Base-by-base conservation (phyloP, 2,113 vertebrate genomes). In the Apodemus sylvaticus region DNA sequence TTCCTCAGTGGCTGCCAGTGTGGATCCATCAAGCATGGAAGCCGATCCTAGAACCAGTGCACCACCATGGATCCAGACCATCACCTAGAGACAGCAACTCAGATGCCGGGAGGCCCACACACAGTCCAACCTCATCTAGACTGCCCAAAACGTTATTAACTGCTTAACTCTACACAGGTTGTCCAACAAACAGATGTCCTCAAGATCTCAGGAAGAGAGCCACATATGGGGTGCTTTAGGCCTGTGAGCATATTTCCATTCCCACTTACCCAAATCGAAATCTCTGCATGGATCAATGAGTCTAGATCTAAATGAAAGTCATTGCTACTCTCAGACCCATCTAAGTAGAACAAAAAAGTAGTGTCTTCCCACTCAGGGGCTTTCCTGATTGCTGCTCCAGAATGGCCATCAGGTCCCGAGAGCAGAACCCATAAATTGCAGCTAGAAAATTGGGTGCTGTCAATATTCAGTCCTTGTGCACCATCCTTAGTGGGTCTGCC, bases 1-100 rank as follows among this genome's bases (percentile, higher is more conserved):
- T 0, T 96, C 19, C 64, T 97, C 96, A 2, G 51, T 88, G 48
- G 97, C 90, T 0, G 74, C 66, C 94, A 98, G 73, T 0, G 3
- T 10, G 0, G 97, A 64, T 64, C 1, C 14, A 85, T 64, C 58
- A 12, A 3, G 5, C 39, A 42, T 62, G 26, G 82, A 85, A 64
- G 58, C 82, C 14, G 2, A 64, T 42, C 82, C 58, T 2, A 6
- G 0, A 45, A 64, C 14, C 7, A 64, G 82, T 3, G 0, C 58
- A 45, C 58, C 82, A 85, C 82, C 58, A 19, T 64, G 39, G 26
- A 85, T 62, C 82, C 82, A 64, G 3, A 85, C 64, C 64, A 86
- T 86, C 31, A 68, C 62, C 62, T 86, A 45, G 42, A 51, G 26
- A 91, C 36, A 79, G 20, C 4, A 64, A 82, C 5, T 76, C 76